phyloP scores from a whole-genome alignment of 1,140 invertebrate species.

The Chlorops oryzae region DNA sequence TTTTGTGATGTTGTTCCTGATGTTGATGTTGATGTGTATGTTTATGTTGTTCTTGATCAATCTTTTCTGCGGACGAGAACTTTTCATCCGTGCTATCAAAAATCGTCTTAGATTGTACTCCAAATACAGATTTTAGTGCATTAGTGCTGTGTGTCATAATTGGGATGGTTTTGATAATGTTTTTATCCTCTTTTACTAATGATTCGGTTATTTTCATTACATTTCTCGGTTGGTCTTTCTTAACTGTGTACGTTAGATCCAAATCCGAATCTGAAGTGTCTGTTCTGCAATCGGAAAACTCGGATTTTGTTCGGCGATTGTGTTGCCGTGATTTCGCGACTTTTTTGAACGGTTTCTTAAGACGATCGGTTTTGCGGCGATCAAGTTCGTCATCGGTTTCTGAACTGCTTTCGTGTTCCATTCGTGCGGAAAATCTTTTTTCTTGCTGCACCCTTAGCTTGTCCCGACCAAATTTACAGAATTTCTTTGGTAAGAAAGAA shows the following conservation, averaged over 20 bases:
- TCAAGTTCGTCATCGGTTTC: slow-evolving; percentile 40
- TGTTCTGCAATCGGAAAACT: slow-evolving; percentile 14
- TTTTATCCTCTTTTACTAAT: neutral
- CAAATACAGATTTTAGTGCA: too few relatives aligned
- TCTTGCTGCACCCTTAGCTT: slow-evolving; percentile 40
- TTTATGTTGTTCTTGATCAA: too few relatives aligned
- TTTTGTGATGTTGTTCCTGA: too few relatives aligned
- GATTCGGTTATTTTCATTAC: neutral
- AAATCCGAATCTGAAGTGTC: slow-evolving; percentile 1
- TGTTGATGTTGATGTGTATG: too few relatives aligned
- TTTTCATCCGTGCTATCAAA: too few relatives aligned
- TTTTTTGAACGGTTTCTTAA: slow-evolving; percentile 37
- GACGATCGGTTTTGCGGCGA: slow-evolving; percentile 31
- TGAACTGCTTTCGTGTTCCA: slow-evolving; percentile 36
- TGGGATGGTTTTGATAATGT: too few relatives aligned
- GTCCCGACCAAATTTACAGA: slow-evolving; percentile 37
- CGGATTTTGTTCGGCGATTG: slow-evolving; percentile 6
- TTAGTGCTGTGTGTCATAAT: too few relatives aligned
- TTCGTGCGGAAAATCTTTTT: slow-evolving; percentile 34
- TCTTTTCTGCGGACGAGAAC: too few relatives aligned
- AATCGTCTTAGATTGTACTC: too few relatives aligned
- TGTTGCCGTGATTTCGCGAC: slow-evolving; percentile 16
- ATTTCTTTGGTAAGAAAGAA: slow-evolving; percentile 35
- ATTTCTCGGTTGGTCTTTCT: too few relatives aligned
- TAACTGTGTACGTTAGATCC: neutral